A percentile compares a stretch with the other conserved stretches of the same genome.
Evolutionary conservation across 2,797 vertebrate genomes (phyloP).

Genomic region (Bryconaethiops microstoma): DNA sequence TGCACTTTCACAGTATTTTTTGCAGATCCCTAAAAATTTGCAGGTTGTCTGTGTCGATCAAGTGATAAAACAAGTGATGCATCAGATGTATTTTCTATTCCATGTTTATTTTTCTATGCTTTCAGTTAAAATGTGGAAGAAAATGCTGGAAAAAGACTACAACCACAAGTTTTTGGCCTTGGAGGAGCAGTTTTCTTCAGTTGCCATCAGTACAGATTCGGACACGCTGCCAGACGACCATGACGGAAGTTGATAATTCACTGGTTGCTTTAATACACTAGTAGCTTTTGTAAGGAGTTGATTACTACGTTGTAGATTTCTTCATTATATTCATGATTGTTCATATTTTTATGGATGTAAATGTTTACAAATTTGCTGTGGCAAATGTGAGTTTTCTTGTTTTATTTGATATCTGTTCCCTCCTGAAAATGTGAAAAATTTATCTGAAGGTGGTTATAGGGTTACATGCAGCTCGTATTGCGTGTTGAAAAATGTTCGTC

Average conservation of each 20-base stretch:
- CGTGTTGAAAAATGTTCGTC: neutral
- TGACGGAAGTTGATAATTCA: slow-evolving; percentile 46
- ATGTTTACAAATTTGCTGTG: slow-evolving; percentile 21
- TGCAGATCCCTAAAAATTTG: too few species aligned
- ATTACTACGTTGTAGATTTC: neutral
- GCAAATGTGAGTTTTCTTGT: neutral
- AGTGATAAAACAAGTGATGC: neutral
- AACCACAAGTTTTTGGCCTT: slow-evolving; percentile 71
- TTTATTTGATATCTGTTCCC: neutral
- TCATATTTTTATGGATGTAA: slow-evolving; percentile 29
- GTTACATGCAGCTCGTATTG: neutral
- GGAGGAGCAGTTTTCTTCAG: slow-evolving; percentile 65
- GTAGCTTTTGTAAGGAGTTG: neutral
- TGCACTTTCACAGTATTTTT: too few species aligned
- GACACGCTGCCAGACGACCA: slow-evolving; percentile 37
- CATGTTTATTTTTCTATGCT: slow-evolving; percentile 12
- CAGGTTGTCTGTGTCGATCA: too few species aligned
- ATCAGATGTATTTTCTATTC: neutral
- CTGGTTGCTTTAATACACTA: neutral
- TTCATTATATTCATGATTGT: slow-evolving; percentile 21
- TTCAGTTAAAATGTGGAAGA: slow-evolving; percentile 78
- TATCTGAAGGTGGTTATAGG: neutral
- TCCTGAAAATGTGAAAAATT: neutral
- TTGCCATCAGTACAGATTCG: slow-evolving; percentile 37
- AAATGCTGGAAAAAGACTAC: slow-evolving; percentile 75